These are phyloP conservation scores for Panagrolaimus sp. DNA, from an alignment of 1,140 invertebrate genomes.

Conservation along the genomic window DNA sequence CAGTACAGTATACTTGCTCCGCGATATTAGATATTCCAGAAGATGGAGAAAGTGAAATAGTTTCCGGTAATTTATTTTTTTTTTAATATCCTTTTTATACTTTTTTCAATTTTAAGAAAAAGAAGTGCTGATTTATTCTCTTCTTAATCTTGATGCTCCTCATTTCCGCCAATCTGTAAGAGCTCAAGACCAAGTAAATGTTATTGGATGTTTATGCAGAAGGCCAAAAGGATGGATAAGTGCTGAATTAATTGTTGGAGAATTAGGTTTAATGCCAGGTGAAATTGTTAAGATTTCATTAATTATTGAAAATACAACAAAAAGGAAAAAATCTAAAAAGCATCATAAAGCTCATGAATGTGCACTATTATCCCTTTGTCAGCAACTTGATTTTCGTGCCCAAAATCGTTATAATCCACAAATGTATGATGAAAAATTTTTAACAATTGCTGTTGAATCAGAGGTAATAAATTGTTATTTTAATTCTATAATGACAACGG, in stretches of 20 bases:
- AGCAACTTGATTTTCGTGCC: conserved; percentile 40
- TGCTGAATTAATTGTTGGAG: conserved; percentile 29
- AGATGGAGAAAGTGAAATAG: conserved; percentile 47
- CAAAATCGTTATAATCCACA: conserved; percentile 14
- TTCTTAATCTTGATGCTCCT: conserved; percentile 46
- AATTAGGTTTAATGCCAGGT: conserved; percentile 39
- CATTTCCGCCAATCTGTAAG: conserved; percentile 31
- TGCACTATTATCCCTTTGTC: conserved; percentile 38
- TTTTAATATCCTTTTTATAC: background rate
- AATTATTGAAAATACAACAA: conserved; percentile 39
- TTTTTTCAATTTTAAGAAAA: conserved; percentile 14
- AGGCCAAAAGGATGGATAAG: conserved; percentile 33
- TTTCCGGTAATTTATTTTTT: conserved; percentile 34
- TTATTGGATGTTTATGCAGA: conserved; percentile 22
- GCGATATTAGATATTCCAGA: conserved; percentile 42
- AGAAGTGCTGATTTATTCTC: conserved; percentile 26
- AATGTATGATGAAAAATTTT: conserved; percentile 26
- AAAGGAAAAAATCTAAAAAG: conserved; percentile 25
- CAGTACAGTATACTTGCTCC: conserved; percentile 38
- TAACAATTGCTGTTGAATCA: conserved; percentile 42
- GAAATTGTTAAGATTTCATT: conserved; percentile 27
- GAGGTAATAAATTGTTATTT: conserved; percentile 17
- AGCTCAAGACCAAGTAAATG: conserved; percentile 27
- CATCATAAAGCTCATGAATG: conserved; percentile 30
- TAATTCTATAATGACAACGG: too few species aligned